These are phyloP conservation scores for Polietes domitor DNA, from an alignment of 2,888 invertebrate genomes.

Conservation along the genomic window DNA sequence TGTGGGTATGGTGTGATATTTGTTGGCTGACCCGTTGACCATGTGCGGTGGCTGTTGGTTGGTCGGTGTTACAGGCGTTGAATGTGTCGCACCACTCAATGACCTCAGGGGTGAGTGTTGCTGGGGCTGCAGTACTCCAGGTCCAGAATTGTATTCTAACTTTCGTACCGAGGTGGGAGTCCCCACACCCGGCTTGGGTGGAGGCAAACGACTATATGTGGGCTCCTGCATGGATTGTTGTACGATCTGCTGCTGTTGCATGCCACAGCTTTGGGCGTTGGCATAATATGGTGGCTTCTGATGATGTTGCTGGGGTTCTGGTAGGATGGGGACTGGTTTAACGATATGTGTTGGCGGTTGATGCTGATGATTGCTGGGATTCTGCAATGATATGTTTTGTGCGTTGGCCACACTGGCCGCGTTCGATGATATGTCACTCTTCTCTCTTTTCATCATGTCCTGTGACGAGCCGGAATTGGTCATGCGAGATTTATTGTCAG, in stretches of 20 bases:
- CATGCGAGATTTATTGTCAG: constrained; percentile 71
- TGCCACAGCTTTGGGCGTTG: constrained; percentile 67
- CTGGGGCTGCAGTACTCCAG: constrained; percentile 81
- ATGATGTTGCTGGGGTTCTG: constrained; percentile 48
- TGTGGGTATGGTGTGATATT: constrained; percentile 81
- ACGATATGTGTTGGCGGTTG: constrained; percentile 73
- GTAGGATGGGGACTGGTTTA: constrained; percentile 70
- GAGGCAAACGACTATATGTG: constrained; percentile 73
- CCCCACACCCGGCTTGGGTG: constrained; percentile 71
- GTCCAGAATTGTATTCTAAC: constrained; percentile 83
- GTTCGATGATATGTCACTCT: constrained; percentile 81
- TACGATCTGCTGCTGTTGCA: constrained; percentile 49
- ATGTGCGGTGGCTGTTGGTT: constrained; percentile 28
- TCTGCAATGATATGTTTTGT: constrained; percentile 55
- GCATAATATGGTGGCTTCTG: constrained; percentile 72
- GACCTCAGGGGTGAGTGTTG: constrained; percentile 72
- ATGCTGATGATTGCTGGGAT: constrained; percentile 50
- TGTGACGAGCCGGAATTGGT: constrained; percentile 68
- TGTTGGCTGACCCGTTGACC: constrained; percentile 72
- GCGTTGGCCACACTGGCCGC: constrained; percentile 35
- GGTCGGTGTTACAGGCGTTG: constrained; percentile 57
- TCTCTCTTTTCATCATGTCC: constrained; percentile 81
- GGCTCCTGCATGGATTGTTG: constrained; percentile 63
- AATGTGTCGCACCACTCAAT: constrained; percentile 66
- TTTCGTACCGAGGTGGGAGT: constrained; percentile 81